A percentile compares a stretch with the other conserved stretches of the same genome.
These are phyloP conservation scores for Frankliniella fusca DNA, from an alignment of 2,888 invertebrate species.

Conservation along the genomic window DNA sequence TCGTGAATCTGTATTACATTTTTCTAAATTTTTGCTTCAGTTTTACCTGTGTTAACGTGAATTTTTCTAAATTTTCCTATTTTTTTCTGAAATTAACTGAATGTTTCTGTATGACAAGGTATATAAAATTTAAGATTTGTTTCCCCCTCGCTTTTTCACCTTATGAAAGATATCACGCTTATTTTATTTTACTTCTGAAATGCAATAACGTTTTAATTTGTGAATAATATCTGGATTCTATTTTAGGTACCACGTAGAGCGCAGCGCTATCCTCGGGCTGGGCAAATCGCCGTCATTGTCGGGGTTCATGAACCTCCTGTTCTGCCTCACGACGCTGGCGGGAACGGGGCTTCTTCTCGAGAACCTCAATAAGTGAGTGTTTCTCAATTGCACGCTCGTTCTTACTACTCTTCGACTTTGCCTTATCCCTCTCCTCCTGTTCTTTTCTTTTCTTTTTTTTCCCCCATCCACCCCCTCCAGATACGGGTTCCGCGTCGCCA, in stretches of 20 bases:
- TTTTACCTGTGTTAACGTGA: too few species aligned
- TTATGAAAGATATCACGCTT: too few species aligned
- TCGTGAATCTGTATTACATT: too few species aligned
- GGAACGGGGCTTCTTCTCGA: neutral
- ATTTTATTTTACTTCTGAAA: too few species aligned
- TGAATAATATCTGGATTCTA: neutral
- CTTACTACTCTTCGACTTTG: neutral
- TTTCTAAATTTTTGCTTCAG: too few species aligned
- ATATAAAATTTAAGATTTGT: too few species aligned
- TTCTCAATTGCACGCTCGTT: neutral
- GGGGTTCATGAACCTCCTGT: slow-evolving; percentile 15
- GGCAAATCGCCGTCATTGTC: neutral
- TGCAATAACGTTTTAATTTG: too few species aligned
- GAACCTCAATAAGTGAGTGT: slow-evolving; percentile 1
- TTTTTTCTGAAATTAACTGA: too few species aligned
- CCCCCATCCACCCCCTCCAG: neutral
- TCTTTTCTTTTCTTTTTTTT: neutral
- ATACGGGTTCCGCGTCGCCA: neutral
- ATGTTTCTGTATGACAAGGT: too few species aligned
- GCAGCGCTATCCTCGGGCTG: neutral
- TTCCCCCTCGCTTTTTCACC: too few species aligned
- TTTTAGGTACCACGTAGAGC: neutral
- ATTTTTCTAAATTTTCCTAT: too few species aligned
- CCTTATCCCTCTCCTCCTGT: neutral
- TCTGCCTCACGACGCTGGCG: slow-evolving; percentile 5